These are phyloP conservation scores for Proales similis DNA, from an alignment of 1,140 invertebrate species.

Conservation along the genomic window DNA sequence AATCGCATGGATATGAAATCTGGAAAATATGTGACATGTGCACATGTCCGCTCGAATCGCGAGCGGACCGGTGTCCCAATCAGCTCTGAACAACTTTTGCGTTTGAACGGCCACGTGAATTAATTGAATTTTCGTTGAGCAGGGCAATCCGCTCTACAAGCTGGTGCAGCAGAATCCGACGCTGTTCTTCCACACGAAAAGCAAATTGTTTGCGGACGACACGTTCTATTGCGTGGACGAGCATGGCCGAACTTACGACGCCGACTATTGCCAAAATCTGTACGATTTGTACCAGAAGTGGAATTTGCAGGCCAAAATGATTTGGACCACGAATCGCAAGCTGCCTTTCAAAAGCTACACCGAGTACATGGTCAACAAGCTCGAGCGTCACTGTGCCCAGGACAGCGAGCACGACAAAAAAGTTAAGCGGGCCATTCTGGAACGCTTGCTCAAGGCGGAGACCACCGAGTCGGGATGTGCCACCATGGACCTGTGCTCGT, in stretches of 20 bases:
- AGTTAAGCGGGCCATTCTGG: background rate
- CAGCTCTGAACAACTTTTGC: background rate
- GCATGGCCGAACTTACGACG: constrained; percentile 5
- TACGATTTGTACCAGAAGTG: constrained; percentile 9
- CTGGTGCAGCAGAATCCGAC: constrained; percentile 17
- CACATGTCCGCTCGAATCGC: too few relatives aligned
- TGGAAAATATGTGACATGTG: too few relatives aligned
- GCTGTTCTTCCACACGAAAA: constrained; percentile 24
- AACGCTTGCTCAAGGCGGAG: constrained; percentile 28
- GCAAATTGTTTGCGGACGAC: constrained; percentile 12
- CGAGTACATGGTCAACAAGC: constrained; percentile 32
- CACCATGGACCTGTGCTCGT: constrained; percentile 25
- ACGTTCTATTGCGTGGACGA: constrained; percentile 24
- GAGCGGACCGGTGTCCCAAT: background rate
- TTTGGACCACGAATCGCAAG: background rate
- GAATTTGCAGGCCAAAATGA: constrained; percentile 19
- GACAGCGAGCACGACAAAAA: background rate
- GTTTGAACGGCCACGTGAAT: background rate
- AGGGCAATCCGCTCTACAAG: constrained; percentile 32
- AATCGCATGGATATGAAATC: too few relatives aligned
- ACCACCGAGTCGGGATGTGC: constrained; percentile 33
- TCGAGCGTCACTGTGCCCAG: constrained; percentile 1
- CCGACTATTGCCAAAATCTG: background rate
- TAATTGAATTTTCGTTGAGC: background rate
- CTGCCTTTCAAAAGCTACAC: constrained; percentile 13